Percentiles rank a stretch among this genome's conserved stretches.
Conservation (phyloP, 2,113 vertebrate genomes). For the Malurus alboscapulatus region DNA sequence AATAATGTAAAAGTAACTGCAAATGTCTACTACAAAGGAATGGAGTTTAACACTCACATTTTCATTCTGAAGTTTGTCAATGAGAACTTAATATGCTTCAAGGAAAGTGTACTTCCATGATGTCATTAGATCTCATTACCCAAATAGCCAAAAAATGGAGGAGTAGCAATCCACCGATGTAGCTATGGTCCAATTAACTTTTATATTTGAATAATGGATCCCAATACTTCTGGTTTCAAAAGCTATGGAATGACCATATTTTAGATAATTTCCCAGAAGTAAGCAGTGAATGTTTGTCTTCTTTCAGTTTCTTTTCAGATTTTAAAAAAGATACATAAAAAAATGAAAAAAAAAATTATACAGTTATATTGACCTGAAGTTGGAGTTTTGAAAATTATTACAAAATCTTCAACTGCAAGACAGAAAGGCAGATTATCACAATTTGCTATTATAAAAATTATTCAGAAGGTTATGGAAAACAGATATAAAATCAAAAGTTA, state of each 20-base stretch:
- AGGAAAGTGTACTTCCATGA: background rate
- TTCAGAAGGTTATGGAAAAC: background rate
- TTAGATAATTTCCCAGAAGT: background rate
- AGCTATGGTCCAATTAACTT: background rate
- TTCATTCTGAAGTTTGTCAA: constrained; percentile 13
- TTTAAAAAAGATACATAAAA: background rate
- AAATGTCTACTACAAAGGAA: constrained; percentile 14
- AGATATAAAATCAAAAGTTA: background rate
- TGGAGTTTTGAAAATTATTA: background rate
- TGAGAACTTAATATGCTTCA: background rate
- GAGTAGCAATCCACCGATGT: background rate
- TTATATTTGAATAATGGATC: background rate
- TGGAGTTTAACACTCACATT: background rate
- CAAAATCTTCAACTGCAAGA: background rate
- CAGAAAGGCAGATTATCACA: background rate
- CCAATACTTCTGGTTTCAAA: background rate
- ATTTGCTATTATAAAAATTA: background rate
- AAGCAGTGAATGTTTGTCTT: background rate
- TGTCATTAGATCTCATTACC: background rate
- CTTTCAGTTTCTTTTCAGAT: background rate
- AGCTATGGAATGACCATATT: background rate
- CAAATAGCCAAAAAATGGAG: background rate
- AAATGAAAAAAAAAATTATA: background rate
- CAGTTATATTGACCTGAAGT: background rate
- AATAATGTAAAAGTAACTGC: constrained; percentile 30